These are phyloP conservation scores for Gonocerus acuteangulatus DNA, from an alignment of 2,888 invertebrate species.

Conservation along the genomic window DNA sequence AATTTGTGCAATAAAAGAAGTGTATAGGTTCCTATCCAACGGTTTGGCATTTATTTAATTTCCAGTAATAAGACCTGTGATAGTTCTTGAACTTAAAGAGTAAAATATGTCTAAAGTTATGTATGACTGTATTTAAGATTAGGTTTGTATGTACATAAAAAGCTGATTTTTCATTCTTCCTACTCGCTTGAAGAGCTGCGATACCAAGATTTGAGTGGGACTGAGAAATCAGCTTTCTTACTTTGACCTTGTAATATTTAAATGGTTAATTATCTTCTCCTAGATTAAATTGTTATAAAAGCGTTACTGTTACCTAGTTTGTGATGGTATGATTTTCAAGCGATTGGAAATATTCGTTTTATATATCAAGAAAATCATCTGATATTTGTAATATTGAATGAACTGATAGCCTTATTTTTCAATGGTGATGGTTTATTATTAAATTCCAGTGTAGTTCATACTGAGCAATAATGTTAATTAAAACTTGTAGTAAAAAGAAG, in stretches of 20 bases:
- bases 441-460: constrained; percentile 7
- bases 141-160: constrained; percentile 15
- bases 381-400: constrained; percentile 3
- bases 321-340: constrained; percentile 19
- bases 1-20: constrained; percentile 12
- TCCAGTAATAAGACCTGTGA: constrained; percentile 2
- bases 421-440: constrained; percentile 18
- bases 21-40: constrained; percentile 14
- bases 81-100: constrained; percentile 10
- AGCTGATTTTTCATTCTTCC: constrained; percentile 30
- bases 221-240: constrained; percentile 30
- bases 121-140: constrained; percentile 16
- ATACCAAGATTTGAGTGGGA: constrained; percentile 25
- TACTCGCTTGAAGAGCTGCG: constrained; percentile 26
- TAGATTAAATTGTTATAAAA: constrained; percentile 17
- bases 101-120: not conserved
- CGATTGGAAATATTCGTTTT: not conserved
- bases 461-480: constrained; percentile 6
- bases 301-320: constrained; percentile 25
- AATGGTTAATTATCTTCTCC: constrained; percentile 8
- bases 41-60: constrained; percentile 9
- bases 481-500: not conserved
- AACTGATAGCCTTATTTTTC: constrained; percentile 5
- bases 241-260: constrained; percentile 2
- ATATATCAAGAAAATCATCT: not conserved